These are phyloP conservation scores for Ammodytes dubius DNA, from an alignment of 2,113 vertebrate species.

Conservation along the genomic window DNA sequence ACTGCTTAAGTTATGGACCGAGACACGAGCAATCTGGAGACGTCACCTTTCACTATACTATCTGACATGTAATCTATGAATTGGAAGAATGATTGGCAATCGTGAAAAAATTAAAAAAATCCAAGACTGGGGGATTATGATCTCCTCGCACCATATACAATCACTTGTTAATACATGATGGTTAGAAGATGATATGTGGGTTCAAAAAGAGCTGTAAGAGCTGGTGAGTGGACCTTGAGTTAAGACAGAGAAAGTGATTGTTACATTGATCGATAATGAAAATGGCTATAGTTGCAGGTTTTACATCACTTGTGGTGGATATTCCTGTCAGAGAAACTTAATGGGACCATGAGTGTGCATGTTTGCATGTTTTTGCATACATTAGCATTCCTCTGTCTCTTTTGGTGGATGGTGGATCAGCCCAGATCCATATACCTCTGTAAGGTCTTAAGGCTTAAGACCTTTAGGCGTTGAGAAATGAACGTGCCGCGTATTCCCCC, in stretches of 20 bases:
- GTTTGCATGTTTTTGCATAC: conserved; percentile 24
- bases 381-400: background rate
- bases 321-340: background rate
- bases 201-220: background rate
- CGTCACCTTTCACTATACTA: background rate
- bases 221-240: background rate
- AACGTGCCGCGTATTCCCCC: conserved; percentile 22
- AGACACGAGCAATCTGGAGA: background rate
- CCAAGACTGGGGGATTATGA: background rate
- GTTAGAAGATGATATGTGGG: background rate
- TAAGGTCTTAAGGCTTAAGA: conserved; percentile 13
- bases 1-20: background rate
- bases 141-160: background rate
- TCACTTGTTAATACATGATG: background rate
- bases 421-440: conserved; percentile 1
- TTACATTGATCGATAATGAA: background rate
- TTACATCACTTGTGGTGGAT: background rate
- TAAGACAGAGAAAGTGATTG: background rate
- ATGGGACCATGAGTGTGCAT: background rate
- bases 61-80: background rate
- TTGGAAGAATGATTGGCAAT: background rate
- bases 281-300: background rate
- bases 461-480: conserved; percentile 38
- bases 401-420: conserved; percentile 28
- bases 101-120: background rate